phyloP scores from a whole-genome alignment of 1,140 invertebrate genomes.

The Cydia amplana region DNA sequence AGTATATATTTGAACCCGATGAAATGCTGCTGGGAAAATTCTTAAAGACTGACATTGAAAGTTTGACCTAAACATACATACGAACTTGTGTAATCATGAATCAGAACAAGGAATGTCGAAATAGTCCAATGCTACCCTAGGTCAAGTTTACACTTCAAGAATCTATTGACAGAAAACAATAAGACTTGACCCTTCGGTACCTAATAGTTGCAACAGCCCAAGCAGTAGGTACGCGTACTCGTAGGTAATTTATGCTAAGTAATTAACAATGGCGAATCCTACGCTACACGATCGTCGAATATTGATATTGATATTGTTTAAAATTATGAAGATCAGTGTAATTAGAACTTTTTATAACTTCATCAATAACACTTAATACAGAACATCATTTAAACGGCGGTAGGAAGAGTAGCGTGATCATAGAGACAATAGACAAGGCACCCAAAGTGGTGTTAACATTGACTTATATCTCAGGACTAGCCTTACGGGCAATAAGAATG shows the following conservation, averaged over 20 bases:
- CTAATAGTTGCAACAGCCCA: conserved; percentile 6
- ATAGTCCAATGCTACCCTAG: conserved; percentile 1
- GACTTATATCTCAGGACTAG: too few species aligned
- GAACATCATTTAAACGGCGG: too few species aligned
- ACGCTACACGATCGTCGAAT: too few species aligned
- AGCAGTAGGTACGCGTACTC: background rate
- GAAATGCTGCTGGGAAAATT: too few species aligned
- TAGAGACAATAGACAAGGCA: background rate
- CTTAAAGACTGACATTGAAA: too few species aligned
- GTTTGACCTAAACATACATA: background rate
- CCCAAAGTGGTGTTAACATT: too few species aligned
- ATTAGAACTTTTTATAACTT: too few species aligned
- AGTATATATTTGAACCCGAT: too few species aligned
- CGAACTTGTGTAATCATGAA: background rate
- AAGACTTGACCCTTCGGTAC: background rate
- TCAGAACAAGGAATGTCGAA: conserved; percentile 1
- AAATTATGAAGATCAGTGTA: too few species aligned
- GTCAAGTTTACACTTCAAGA: conserved; percentile 9
- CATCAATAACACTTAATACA: too few species aligned
- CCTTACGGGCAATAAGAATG: too few species aligned
- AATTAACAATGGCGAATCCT: background rate
- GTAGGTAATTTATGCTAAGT: background rate
- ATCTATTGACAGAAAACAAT: conserved; percentile 11
- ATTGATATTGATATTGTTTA: too few species aligned
- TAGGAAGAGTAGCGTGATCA: background rate